Conservation (phyloP, 1,140 invertebrate species). For the Heliconius congener region DNA sequence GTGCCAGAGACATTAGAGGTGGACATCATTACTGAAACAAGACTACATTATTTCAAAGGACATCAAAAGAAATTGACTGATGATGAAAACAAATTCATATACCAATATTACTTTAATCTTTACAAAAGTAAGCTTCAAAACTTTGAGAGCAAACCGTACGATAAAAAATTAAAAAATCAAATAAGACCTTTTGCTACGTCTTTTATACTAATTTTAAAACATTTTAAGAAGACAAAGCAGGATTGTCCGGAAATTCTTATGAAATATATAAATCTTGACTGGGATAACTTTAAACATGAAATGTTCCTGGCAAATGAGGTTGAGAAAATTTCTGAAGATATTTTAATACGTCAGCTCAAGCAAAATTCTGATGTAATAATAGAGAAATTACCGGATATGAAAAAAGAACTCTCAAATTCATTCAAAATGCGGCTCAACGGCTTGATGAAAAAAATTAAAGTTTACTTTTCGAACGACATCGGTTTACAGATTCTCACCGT, state of each 20-base stretch:
- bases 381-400: conserved; percentile 39
- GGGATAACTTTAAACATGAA: conserved; percentile 36
- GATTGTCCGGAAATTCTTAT: conserved; percentile 52
- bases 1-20: conserved; percentile 44
- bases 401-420: conserved; percentile 18
- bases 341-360: conserved; percentile 50
- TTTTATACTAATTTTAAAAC: conserved; percentile 25
- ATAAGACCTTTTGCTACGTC: conserved; percentile 33
- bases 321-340: conserved; percentile 36
- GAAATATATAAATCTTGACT: conserved; percentile 47
- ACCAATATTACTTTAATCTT: conserved; percentile 45
- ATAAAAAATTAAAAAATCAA: conserved; percentile 35
- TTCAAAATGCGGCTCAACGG: conserved; percentile 31
- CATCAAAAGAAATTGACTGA: conserved; percentile 40
- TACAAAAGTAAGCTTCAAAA: conserved; percentile 44
- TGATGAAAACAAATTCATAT: conserved; percentile 46
- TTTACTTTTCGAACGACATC: conserved; percentile 62
- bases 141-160: conserved; percentile 38
- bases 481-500: conserved; percentile 40
- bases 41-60: conserved; percentile 37
- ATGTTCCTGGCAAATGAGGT: conserved; percentile 28
- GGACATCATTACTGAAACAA: conserved; percentile 31
- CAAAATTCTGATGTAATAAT: conserved; percentile 46
- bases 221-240: conserved; percentile 43
- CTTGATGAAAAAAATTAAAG: conserved; percentile 54